Base-by-base conservation (phyloP, 2,888 invertebrate genomes). In the Uropetala carovei region DNA sequence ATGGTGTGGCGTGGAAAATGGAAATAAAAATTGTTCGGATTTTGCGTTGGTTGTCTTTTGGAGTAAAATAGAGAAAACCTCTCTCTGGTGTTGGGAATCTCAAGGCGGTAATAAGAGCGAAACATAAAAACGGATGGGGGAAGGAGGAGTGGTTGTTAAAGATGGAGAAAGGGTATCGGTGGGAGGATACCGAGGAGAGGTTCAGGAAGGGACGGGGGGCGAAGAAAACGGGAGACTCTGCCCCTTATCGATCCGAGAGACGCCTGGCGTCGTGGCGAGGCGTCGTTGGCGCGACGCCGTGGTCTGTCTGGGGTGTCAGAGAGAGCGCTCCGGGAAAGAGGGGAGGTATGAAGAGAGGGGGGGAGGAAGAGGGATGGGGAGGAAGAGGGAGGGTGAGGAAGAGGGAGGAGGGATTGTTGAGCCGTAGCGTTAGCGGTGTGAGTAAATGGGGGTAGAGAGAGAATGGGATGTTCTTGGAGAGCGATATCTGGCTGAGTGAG, bases 261-360 rank as follows among this genome's bases (percentile, higher is more conserved):
- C 83, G 83, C 59, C 60, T 86, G 86, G 86, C 86, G 86, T 86
- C 86, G 60, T 18, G 60, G 86, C 16, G 18, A 86, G 86, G 86
- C 86, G 86, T 86, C 86, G 86, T 18, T 86, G 86, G 86, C 86
- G 60, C 86, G 86, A 86, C 86, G 86, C 86, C 86, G 86, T 86
- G 86, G 86, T 86, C 86, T 86, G 86, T 89, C 89, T 68, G 43
- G 60, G 89, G 89, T 68, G 89, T 89, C 89, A 68, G 89, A 89
- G 64, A 89, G 64, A 43, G 30, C 64, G 59, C 30, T 64, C 18
- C 22, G 43, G 27, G 60, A 64, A 10, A 4, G 64, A 43, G 30
- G n/a, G 1, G 43, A 60, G n/a, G 10, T 43, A 56, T 16, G 18
- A 8, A 56, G 83, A 83, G 18, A 14, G 75, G 75, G n/a, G 11